Base-by-base conservation (phyloP, 2,888 invertebrate species). In the Asteroscopus sphinx region DNA sequence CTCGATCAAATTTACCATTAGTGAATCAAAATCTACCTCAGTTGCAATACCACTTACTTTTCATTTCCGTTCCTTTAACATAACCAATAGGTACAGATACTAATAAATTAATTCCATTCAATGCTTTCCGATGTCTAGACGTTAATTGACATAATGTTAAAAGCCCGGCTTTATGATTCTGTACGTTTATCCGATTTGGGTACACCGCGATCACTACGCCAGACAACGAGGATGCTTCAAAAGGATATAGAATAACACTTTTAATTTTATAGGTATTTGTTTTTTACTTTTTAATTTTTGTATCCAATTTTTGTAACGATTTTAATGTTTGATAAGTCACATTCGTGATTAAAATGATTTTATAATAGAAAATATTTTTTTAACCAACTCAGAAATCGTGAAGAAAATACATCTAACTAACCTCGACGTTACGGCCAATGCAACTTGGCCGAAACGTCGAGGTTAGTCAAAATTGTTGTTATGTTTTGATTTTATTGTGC, bases 121-220 rank as follows among this genome's bases (percentile, higher is more conserved):
- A 64, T 68, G 56, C 53, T 76, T 55, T 67, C 61, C 51, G 49
- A 67, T 47, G 75, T 75, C 77, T 80, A 79, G 77, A 81, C 77
- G 58, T 64, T 81, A 79, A 77, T 76, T 69, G 73, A 70, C 66
- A 64, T 75, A 63, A 73, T 58, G 57, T 66, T 68, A 68, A 39
- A 66, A 64, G 54, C 60, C 48, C 11, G 11, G 16, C 13, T 40
- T 32, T 56, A 45, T 45, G 40, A 39, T 49, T 26, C 30, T 35
- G 35, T 56, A 26, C 25, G 21, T 36, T 45, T 39, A 55, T 65
- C 45, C 26, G 40, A 45, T 65, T 63, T 57, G 16, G 36, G 30
- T 21, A n/a, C 12, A 21, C 32, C 17, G 1, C 13, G 35, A 36
- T 44, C 28, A 21, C 21, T 21, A 30, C 26, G 35, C 30, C 25